Evolutionary conservation across 2,797 vertebrate genomes (phyloP).

Genomic region (Glyptemys insculpta): DNA sequence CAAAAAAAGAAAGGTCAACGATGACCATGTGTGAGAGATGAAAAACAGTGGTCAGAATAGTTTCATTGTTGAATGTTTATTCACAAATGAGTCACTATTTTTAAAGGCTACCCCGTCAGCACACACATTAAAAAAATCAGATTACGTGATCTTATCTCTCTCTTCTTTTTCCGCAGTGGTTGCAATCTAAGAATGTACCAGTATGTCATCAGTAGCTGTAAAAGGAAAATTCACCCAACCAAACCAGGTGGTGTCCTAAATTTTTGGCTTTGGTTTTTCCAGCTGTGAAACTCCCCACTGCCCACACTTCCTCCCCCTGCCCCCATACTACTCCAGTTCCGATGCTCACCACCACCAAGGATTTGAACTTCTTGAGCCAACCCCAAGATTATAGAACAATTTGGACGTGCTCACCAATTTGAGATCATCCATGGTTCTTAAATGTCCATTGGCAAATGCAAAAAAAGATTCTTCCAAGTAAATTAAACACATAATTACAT

Average conservation of each 20-base stretch:
- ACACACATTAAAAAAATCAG: slow-evolving; percentile 15
- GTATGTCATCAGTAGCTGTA: slow-evolving; percentile 33
- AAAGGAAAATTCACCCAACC: slow-evolving; percentile 25
- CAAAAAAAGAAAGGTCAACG: neutral
- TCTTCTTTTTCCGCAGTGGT: slow-evolving; percentile 52
- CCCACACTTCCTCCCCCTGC: slow-evolving; percentile 43
- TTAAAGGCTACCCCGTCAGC: neutral
- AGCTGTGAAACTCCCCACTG: slow-evolving; percentile 40
- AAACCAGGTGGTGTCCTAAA: neutral
- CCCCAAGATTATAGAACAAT: neutral
- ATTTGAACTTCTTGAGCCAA: neutral
- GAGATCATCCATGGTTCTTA: neutral
- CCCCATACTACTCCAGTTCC: neutral
- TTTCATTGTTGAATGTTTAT: slow-evolving; percentile 26
- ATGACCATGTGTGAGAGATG: neutral
- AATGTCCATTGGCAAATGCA: neutral
- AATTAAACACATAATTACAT: neutral
- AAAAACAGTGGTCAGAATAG: neutral
- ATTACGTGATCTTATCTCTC: slow-evolving; percentile 50
- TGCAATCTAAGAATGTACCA: slow-evolving; percentile 74
- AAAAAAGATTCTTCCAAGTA: neutral
- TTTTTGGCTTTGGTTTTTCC: slow-evolving; percentile 35
- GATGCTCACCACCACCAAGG: neutral
- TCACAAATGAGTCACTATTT: slow-evolving; percentile 12
- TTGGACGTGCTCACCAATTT: accelerated